These are phyloP conservation scores for Phalanger gymnotis DNA, from an alignment of 2,797 vertebrate genomes.

Conservation along the genomic window DNA sequence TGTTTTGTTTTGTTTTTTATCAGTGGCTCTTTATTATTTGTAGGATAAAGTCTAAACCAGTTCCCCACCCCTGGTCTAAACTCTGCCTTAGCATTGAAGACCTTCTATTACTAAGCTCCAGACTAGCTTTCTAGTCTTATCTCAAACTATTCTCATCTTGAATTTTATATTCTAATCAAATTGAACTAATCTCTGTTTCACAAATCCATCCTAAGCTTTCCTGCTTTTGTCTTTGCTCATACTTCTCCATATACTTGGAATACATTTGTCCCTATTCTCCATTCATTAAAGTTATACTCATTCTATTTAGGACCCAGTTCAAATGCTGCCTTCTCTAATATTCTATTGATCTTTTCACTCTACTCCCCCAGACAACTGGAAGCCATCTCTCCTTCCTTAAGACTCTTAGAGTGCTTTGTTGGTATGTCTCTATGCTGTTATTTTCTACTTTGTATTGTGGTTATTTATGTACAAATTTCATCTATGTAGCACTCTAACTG, in stretches of 20 bases:
- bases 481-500: neutral
- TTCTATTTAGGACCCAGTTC: no score
- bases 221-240: neutral
- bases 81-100: no score
- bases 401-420: neutral
- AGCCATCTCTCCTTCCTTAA: neutral
- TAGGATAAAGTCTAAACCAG: no score
- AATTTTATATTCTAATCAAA: neutral
- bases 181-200: neutral
- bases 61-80: no score
- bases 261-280: neutral
- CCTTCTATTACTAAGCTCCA: no score
- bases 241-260: neutral
- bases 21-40: no score
- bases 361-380: no score
- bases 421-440: neutral
- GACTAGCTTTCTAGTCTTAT: no score
- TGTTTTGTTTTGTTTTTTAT: no score
- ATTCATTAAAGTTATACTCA: neutral
- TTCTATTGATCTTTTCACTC: no score
- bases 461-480: neutral
- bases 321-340: no score
- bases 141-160: neutral
- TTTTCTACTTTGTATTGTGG: neutral
- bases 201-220: neutral